A percentile compares a stretch with the other conserved stretches of the same genome.
These are phyloP conservation scores for Numida meleagris DNA, from an alignment of 2,113 vertebrate genomes.

Conservation along the genomic window DNA sequence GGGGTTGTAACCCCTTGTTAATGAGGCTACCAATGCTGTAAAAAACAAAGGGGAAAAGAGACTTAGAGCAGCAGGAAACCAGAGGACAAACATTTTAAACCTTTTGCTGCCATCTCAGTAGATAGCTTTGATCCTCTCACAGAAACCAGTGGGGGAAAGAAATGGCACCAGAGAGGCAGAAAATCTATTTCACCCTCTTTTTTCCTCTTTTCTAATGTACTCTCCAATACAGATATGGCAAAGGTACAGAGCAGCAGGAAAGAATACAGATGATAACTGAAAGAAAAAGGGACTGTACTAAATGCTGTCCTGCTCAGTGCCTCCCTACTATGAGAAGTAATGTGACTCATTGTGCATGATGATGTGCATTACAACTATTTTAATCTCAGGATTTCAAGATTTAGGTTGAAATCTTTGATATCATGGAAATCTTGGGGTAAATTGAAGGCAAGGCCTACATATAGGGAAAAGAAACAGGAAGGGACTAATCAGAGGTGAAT, in stretches of 20 bases:
- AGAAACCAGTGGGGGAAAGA: background rate
- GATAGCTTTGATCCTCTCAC: background rate
- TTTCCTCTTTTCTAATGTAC: background rate
- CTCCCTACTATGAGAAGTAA: background rate
- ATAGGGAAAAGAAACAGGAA: background rate
- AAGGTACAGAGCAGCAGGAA: background rate
- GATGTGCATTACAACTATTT: background rate
- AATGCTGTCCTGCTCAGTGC: background rate
- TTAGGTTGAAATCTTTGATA: background rate
- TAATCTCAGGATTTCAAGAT: background rate
- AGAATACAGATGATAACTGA: background rate
- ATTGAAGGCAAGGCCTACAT: background rate
- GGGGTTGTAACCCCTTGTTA: background rate
- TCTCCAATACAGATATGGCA: background rate
- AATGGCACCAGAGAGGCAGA: background rate
- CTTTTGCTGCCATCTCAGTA: background rate
- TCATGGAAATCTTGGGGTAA: background rate
- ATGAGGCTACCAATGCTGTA: background rate
- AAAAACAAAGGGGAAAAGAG: background rate
- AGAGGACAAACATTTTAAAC: background rate
- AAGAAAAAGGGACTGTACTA: background rate
- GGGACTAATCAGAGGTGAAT: background rate
- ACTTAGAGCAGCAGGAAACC: background rate
- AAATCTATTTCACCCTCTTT: slow-evolving; percentile 2
- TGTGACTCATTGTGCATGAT: background rate